Conservation (phyloP, 2,797 vertebrate genomes). For the Aplochiton taeniatus region DNA sequence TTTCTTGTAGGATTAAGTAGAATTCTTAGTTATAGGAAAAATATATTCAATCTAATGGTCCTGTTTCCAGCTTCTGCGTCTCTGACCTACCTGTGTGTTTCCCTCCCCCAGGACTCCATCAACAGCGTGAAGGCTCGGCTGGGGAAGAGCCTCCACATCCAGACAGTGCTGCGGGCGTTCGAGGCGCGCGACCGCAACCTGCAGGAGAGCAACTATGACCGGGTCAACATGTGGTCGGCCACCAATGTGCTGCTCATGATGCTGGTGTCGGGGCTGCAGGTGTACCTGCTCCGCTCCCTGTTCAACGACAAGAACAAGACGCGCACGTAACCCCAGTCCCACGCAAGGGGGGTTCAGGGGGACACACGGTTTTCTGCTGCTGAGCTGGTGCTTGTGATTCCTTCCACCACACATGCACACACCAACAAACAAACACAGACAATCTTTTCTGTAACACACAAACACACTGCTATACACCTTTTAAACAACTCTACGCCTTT, state of each 20-base stretch:
- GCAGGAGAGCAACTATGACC: constrained; percentile 94
- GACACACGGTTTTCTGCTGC: constrained; percentile 16
- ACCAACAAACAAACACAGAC: neutral
- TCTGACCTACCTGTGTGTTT: constrained; percentile 32
- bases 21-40: too few relatives aligned
- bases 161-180: constrained; percentile 90
- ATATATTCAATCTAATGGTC: too few relatives aligned
- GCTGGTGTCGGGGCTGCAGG: constrained; percentile 87
- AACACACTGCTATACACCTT: neutral
- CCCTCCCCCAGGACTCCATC: constrained; percentile 86
- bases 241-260: constrained; percentile 88
- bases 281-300: constrained; percentile 92
- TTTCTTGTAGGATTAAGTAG: too few relatives aligned
- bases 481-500: too few relatives aligned
- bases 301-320: constrained; percentile 93
- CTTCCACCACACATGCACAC: neutral
- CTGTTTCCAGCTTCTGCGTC: neutral
- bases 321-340: constrained; percentile 77
- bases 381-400: constrained; percentile 7
- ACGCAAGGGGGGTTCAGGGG: constrained; percentile 11
- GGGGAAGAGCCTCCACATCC: constrained; percentile 93
- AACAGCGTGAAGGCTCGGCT: constrained; percentile 93
- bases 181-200: constrained; percentile 96
- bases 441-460: neutral
- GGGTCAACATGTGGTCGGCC: constrained; percentile 94